These are phyloP conservation scores for Calyptomena viridis DNA, from an alignment of 2,113 vertebrate genomes.

Conservation along the genomic window DNA sequence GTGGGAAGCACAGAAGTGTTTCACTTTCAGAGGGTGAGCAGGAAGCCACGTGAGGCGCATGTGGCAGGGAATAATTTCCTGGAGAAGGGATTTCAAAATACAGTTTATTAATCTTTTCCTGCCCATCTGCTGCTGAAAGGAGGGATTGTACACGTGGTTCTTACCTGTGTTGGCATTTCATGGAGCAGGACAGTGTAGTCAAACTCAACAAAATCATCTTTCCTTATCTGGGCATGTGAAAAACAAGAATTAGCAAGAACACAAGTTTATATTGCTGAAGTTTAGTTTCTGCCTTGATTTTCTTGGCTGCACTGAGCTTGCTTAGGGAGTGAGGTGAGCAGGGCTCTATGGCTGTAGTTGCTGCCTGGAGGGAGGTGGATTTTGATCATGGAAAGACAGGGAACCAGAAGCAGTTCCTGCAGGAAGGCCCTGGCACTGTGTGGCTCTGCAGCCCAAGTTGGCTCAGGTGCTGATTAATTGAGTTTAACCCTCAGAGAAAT, in stretches of 20 bases:
- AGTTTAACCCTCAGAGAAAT: not conserved
- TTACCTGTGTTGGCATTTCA: constrained; percentile 74
- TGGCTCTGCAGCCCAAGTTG: not conserved
- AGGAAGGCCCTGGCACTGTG: fast-evolving
- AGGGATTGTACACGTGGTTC: fast-evolving
- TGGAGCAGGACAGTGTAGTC: constrained; percentile 69
- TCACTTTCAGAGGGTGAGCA: constrained; percentile 31
- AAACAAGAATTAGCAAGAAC: not conserved
- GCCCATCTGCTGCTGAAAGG: not conserved
- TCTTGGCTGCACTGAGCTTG: not conserved
- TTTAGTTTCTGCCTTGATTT: not conserved
- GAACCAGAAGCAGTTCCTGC: not conserved
- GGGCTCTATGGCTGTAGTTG: fast-evolving
- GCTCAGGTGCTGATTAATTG: not conserved
- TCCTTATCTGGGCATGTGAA: constrained; percentile 43
- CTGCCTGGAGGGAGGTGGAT: not conserved
- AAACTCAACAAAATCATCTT: constrained; percentile 58
- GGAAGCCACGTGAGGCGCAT: constrained; percentile 73
- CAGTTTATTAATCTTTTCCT: not conserved
- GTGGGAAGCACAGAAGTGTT: constrained; percentile 54
- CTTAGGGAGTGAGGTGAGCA: not conserved
- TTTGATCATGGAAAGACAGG: not conserved
- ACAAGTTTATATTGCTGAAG: not conserved
- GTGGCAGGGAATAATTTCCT: constrained; percentile 72
- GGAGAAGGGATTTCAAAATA: not conserved